Base-by-base conservation (phyloP, 2,113 vertebrate species). In the Cottus gobio region DNA sequence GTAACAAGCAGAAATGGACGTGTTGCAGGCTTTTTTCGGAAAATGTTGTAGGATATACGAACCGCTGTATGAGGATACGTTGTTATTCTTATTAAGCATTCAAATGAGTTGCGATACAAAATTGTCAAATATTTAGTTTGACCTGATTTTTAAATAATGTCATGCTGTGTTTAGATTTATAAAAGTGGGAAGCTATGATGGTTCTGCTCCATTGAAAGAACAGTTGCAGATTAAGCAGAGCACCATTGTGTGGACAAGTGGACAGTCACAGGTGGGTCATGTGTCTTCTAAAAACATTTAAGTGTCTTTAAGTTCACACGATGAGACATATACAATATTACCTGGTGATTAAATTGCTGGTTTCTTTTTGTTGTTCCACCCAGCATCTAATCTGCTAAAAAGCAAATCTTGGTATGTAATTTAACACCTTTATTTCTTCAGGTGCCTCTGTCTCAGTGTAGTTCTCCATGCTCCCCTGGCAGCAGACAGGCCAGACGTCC, bases 101-200 rank as follows among this genome's bases (percentile, higher is more conserved):
- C 10, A 48, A 4, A 7, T 20, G 11, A 37, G 20, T 22, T 30
- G 24, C 15, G 8, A 37, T 50, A 10, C 1, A 39, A 68, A 36
- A 36, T 10, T 56, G 44, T 61, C 5, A 24, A 6, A 31, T 20
- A 22, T 36, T 22, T 12, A 36, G 5, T 24, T 18, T 50, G 22
- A 3, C 28, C 18, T 57, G 8, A 56, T 22, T 52, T 77, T 24
- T 1, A 28, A 31, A 24, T 0, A 26, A n/a, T 71, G 52, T 57
- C 1, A 7, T 85, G 3, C 4, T 61, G 7, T 70, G 3, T 62
- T 46, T 48, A 92, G 91, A 74, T 91, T 92, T 71, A 52, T 90
- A 18, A 91, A 90, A 77, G 93, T 96, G 22, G 95, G 95, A 52
- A 91, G 82, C 61, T 96, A 93, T 87, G 93, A 95, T 82, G 94